These are phyloP conservation scores for Drosophila borborema DNA, from an alignment of 2,888 invertebrate genomes.

Conservation along the genomic window DNA sequence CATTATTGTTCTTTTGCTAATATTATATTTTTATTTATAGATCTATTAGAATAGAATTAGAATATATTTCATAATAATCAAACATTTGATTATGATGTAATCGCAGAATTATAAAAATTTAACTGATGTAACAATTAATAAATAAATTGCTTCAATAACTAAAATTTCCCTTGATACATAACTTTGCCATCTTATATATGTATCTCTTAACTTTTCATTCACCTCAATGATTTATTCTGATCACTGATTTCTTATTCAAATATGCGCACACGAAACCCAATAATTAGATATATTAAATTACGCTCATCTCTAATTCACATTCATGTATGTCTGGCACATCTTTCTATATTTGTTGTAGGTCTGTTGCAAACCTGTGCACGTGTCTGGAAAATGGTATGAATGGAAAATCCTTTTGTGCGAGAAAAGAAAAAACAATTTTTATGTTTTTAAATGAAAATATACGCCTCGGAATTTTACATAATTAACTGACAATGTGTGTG, in stretches of 20 bases:
- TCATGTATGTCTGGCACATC: not conserved
- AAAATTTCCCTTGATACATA: too few relatives aligned
- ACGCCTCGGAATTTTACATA: conserved; percentile 71
- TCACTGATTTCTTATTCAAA: not conserved
- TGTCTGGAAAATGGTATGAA: conserved; percentile 50
- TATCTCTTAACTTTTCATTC: too few relatives aligned
- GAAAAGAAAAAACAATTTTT: conserved; percentile 22
- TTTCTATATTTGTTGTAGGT: conserved; percentile 12
- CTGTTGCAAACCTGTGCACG: conserved; percentile 29
- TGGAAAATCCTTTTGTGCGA: conserved; percentile 52
- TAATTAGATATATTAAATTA: not conserved
- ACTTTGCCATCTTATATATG: too few relatives aligned
- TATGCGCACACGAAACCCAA: not conserved
- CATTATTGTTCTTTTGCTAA: too few relatives aligned
- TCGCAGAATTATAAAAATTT: too few relatives aligned
- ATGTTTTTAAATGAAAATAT: conserved; percentile 45
- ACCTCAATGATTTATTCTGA: not conserved
- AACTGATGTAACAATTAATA: too few relatives aligned
- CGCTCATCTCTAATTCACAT: conserved; percentile 40
- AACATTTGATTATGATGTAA: too few relatives aligned
- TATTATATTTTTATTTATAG: too few relatives aligned
- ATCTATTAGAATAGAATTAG: too few relatives aligned
- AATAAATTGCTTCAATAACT: too few relatives aligned
- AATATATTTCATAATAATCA: too few relatives aligned
- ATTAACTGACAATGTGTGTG: conserved; percentile 75